phyloP scores from a whole-genome alignment of 2,797 vertebrate genomes.

The Phrynocephalus guinanensis region DNA sequence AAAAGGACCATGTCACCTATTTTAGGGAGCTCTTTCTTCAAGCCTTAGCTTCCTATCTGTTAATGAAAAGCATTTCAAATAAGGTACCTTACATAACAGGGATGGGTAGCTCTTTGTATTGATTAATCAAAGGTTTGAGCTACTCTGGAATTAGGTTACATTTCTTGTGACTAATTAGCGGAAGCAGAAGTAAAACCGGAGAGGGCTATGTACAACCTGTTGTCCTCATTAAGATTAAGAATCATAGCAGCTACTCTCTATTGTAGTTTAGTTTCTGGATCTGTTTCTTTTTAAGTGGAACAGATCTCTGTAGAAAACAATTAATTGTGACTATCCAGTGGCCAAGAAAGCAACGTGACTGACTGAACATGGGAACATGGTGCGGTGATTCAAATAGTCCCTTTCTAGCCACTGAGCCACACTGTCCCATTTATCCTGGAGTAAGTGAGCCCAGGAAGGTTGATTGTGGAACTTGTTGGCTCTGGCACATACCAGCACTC shows the following conservation, averaged over 20 bases:
- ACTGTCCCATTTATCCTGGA: too few relatives aligned
- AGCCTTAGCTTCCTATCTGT: slow-evolving; percentile 27
- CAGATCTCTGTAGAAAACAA: background rate
- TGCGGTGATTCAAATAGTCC: too few relatives aligned
- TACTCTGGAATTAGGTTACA: slow-evolving; percentile 45
- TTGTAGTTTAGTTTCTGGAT: background rate
- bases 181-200: slow-evolving; percentile 28
- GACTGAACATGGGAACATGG: too few relatives aligned
- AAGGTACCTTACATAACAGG: slow-evolving; percentile 37
- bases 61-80: slow-evolving; percentile 30
- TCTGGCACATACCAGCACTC: too few relatives aligned
- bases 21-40: background rate
- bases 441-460: too few relatives aligned
- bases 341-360: background rate
- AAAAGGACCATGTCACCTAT: slow-evolving; percentile 14
- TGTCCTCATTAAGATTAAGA: slow-evolving; percentile 29
- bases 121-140: slow-evolving; percentile 33
- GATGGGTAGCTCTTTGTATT: slow-evolving; percentile 16
- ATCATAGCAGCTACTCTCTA: slow-evolving; percentile 9
- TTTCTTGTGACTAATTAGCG: slow-evolving; percentile 41
- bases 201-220: slow-evolving; percentile 28
- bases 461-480: too few relatives aligned
- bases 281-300: background rate
- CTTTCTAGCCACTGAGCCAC: too few relatives aligned
- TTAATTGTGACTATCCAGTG: slow-evolving; percentile 39